Conservation (phyloP, 2,888 invertebrate species). For the Pilophorus perplexus region DNA sequence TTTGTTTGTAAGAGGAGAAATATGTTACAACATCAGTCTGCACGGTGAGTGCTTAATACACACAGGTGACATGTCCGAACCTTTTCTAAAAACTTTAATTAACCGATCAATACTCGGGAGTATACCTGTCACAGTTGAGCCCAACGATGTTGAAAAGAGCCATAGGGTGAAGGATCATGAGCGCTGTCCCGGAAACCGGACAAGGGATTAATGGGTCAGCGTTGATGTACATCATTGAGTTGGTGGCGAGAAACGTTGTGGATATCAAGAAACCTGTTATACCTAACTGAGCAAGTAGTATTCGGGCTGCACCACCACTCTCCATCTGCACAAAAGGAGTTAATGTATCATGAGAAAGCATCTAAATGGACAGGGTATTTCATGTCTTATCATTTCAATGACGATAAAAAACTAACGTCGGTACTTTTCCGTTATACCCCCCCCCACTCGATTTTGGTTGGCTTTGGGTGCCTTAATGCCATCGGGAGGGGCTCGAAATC, state of each 20-base stretch:
- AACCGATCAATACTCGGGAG: background rate
- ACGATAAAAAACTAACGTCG: too few relatives aligned
- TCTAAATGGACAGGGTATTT: too few relatives aligned
- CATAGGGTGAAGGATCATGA: conserved; percentile 69
- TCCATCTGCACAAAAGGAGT: conserved; percentile 40
- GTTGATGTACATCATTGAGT: conserved; percentile 55
- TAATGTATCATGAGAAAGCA: background rate
- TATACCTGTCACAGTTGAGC: conserved; percentile 64
- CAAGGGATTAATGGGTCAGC: conserved; percentile 58
- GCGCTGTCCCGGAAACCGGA: conserved; percentile 64
- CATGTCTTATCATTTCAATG: too few relatives aligned
- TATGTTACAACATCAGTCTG: too few relatives aligned
- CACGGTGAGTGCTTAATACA: too few relatives aligned
- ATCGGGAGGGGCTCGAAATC: too few relatives aligned
- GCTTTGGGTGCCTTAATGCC: too few relatives aligned
- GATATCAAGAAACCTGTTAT: conserved; percentile 68
- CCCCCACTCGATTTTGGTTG: too few relatives aligned
- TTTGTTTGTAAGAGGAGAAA: background rate
- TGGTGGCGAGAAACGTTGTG: conserved; percentile 60
- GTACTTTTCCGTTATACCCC: too few relatives aligned
- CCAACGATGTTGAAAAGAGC: conserved; percentile 78
- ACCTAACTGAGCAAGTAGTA: conserved; percentile 70
- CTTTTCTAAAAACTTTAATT: too few relatives aligned
- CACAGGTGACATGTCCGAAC: too few relatives aligned
- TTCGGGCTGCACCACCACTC: conserved; percentile 49